A percentile compares a stretch with the other conserved stretches of the same genome.
phyloP scores from a whole-genome alignment of 2,888 invertebrate species.

The Drosophila formosana region DNA sequence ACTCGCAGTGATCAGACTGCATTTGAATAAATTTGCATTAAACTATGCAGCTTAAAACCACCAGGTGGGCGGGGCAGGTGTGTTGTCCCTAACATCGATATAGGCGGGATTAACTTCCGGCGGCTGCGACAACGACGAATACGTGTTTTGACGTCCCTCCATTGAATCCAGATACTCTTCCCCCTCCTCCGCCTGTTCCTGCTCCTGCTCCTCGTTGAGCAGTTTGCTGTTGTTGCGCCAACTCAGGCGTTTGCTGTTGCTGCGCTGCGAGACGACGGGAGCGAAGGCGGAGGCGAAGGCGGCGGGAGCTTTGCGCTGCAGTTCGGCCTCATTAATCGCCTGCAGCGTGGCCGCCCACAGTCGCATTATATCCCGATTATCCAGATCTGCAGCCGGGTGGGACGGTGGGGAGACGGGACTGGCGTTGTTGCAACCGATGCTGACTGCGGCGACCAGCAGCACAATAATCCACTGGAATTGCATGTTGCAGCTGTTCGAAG shows the following conservation, averaged over 20 bases:
- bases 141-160: slow-evolving; percentile 19
- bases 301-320: slow-evolving; percentile 25
- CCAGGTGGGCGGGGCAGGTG: slow-evolving; percentile 36
- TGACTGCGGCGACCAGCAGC: slow-evolving; percentile 13
- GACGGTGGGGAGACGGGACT: background rate
- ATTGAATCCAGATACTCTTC: background rate
- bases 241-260: slow-evolving; percentile 55
- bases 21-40: background rate
- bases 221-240: slow-evolving; percentile 54
- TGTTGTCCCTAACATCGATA: slow-evolving; percentile 48
- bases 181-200: background rate
- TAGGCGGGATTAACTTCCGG: slow-evolving; percentile 50
- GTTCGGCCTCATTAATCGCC: slow-evolving; percentile 56
- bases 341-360: slow-evolving; percentile 44
- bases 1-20: background rate
- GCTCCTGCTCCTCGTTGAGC: slow-evolving; percentile 1
- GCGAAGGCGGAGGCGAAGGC: background rate
- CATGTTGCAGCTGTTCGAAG: slow-evolving; percentile 39
- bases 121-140: background rate
- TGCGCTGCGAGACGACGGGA: slow-evolving; percentile 23
- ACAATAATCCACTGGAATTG: slow-evolving; percentile 43
- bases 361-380: slow-evolving; percentile 21
- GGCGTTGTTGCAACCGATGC: slow-evolving; percentile 20
- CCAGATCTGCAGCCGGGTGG: slow-evolving; percentile 2
- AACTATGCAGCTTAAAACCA: slow-evolving; percentile 44